Evolutionary conservation across 2,797 vertebrate species (phyloP), one percentile per base, ranked within the genome.

Genomic region (Remorina albescens): DNA sequence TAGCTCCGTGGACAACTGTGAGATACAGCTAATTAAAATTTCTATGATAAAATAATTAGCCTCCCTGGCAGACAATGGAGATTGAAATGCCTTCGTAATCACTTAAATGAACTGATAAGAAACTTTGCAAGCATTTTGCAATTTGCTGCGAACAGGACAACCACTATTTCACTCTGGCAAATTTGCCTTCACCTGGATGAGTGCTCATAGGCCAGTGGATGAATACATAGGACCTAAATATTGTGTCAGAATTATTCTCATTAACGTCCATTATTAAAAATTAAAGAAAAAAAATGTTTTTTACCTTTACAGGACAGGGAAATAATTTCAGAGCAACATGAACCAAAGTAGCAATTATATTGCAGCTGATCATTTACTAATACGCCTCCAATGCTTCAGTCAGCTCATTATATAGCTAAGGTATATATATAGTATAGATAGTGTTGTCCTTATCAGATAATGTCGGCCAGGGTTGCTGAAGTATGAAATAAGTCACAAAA

Each of bases 1-100:
- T 79, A 80, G 85, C 87, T 89, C 74, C 36, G 67, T 88, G 76
- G 90, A 88, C 85, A 90, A 90, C 82, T 85, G 71, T 68, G 86
- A 93, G 92, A 93, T 92, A 88, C 80, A 88, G 91, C 86, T 93
- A 95, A 95, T 95, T 95, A 93, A 93, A 93, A 93, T 89, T 90
- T 86, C 50, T 80, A 71, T 92, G 92, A 93, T 94, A 93, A 94
- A 95, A 94, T 95, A 94, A 95, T 95, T 95, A 94, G 89, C 86
- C 82, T 91, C 74, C 81, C 71, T 79, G 65, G 80, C 87, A 94
- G 85, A 94, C 90, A 93, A 93, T 87, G 83, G 85, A 69, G 76
- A 89, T 65, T 81, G 73, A 88, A 90, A 88, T 90, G 87, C 69
- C 87, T 87, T 88, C 71, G 56, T 88, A 85, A 93, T 93, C 83